phyloP scores from a whole-genome alignment of 53 echinoderm and acorn worm genomes.

The Holothuria leucospilota region DNA sequence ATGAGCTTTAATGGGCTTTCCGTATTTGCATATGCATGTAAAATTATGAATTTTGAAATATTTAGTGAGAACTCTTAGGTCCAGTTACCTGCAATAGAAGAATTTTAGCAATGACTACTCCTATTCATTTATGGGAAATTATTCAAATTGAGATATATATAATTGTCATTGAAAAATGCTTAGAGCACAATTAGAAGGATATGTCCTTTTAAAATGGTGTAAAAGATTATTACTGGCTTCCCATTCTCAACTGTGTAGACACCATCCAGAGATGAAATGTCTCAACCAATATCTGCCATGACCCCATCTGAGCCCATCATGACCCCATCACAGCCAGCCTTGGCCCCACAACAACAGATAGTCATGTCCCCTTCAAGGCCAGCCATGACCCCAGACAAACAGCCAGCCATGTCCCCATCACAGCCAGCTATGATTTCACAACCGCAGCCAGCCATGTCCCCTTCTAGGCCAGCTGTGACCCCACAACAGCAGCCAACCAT shows the following conservation, averaged over 20 bases:
- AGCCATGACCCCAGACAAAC: constrained; percentile 1
- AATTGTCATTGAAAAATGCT: no score
- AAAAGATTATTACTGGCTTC: no score
- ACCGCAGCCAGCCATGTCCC: background rate
- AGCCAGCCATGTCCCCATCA: background rate
- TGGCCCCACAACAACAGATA: background rate
- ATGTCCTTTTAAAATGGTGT: no score
- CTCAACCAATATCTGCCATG: background rate
- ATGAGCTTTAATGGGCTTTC: no score
- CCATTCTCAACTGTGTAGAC: background rate
- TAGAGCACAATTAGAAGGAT: no score
- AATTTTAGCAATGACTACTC: no score
- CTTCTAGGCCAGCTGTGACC: background rate
- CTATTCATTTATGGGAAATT: no score
- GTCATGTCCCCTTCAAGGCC: background rate
- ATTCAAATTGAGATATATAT: no score
- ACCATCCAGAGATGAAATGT: background rate
- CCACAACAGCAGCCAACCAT: constrained; percentile 5
- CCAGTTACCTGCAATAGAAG: no score
- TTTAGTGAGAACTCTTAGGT: no score
- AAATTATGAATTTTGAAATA: no score
- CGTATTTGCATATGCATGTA: no score
- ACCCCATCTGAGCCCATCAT: background rate
- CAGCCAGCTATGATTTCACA: background rate
- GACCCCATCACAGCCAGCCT: background rate